Conservation (phyloP, 2,113 vertebrate genomes). For the Heliornis fulica region DNA sequence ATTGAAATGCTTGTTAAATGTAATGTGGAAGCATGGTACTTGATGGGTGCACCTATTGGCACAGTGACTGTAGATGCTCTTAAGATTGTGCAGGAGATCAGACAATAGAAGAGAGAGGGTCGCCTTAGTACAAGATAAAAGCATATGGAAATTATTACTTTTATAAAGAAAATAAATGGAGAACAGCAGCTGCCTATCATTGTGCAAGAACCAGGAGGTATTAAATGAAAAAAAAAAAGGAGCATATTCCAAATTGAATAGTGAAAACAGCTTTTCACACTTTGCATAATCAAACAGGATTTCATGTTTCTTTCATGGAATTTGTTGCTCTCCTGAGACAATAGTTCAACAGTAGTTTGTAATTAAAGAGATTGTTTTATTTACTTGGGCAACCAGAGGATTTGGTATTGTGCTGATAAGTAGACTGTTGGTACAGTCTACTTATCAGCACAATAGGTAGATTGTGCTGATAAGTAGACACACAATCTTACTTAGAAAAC, state of each 20-base stretch:
- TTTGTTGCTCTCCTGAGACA: not conserved
- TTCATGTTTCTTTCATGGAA: not conserved
- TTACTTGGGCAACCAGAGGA: not conserved
- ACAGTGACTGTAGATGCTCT: not conserved
- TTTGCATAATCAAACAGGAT: not conserved
- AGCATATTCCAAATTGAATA: not conserved
- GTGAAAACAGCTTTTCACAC: not conserved
- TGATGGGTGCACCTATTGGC: not conserved
- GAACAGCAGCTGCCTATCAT: not conserved
- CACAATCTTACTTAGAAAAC: not conserved
- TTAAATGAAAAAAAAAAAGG: not conserved
- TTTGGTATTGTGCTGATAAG: not conserved
- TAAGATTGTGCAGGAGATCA: not conserved
- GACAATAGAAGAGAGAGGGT: not conserved
- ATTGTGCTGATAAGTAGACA: not conserved
- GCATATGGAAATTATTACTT: not conserved
- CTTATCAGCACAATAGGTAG: too few relatives aligned
- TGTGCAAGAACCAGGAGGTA: not conserved
- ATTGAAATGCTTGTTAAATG: not conserved
- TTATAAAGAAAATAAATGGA: not conserved
- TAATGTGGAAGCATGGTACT: not conserved
- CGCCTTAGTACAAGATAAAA: not conserved
- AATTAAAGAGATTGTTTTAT: not conserved
- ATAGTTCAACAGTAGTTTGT: not conserved
- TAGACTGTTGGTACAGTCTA: too few relatives aligned